Conservation (phyloP, 2,888 invertebrate genomes). For the Chloromyia formosa region DNA sequence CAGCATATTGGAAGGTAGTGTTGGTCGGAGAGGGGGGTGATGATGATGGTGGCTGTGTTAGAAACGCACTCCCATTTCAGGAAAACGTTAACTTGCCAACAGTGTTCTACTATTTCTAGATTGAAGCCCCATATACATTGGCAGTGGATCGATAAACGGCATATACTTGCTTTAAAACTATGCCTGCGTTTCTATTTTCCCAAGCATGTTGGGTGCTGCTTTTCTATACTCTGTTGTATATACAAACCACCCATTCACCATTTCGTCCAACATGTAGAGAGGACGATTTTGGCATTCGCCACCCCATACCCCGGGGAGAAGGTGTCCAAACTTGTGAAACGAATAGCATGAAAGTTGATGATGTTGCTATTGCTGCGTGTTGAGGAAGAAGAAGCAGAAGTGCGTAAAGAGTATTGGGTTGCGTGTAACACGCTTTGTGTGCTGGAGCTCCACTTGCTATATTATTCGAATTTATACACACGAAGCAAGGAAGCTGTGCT, state of each 20-base stretch:
- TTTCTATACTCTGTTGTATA: slow-evolving; percentile 3
- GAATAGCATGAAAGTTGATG: slow-evolving; percentile 25
- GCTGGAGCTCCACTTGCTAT: neutral
- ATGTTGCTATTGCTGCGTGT: neutral
- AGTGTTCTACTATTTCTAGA: neutral
- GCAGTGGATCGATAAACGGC: slow-evolving; percentile 49
- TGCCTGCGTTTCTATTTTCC: slow-evolving; percentile 45
- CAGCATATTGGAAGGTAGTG: slow-evolving; percentile 2
- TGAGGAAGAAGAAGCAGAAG: slow-evolving; percentile 30
- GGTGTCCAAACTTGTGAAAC: neutral
- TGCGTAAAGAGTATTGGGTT: slow-evolving; percentile 36
- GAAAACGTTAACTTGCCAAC: slow-evolving; percentile 25
- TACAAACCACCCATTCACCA: neutral
- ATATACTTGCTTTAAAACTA: slow-evolving; percentile 50
- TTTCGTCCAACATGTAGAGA: slow-evolving; percentile 36
- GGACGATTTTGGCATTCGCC: neutral
- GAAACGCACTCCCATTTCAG: slow-evolving; percentile 37
- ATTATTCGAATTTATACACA: slow-evolving; percentile 30
- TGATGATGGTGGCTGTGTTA: slow-evolving; percentile 17
- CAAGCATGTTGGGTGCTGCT: slow-evolving; percentile 27
- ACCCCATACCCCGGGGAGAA: slow-evolving; percentile 29
- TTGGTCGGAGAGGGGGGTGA: no score
- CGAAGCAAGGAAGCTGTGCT: neutral
- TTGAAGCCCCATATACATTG: slow-evolving; percentile 26
- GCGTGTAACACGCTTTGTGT: slow-evolving; percentile 36